Percentiles rank a stretch among this genome's conserved stretches.
phyloP scores from a whole-genome alignment of 2,113 vertebrate species.

The Bothrops jararaca region DNA sequence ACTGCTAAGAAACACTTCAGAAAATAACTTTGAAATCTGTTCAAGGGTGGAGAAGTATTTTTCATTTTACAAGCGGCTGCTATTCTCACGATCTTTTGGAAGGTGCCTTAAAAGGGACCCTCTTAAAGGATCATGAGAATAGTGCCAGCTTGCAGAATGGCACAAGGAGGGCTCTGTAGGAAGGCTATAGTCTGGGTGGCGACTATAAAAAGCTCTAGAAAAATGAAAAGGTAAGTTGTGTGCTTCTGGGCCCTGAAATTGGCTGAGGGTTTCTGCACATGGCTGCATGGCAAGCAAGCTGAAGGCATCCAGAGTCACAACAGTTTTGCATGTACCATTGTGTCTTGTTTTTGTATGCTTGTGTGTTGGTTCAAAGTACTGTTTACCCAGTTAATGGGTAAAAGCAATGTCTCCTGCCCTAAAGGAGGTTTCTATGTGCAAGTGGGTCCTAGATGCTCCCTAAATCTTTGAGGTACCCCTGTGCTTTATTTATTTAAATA shows the following conservation, averaged over 20 bases:
- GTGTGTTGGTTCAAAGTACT: neutral
- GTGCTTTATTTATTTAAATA: neutral
- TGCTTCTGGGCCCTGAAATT: neutral
- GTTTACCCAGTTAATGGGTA: neutral
- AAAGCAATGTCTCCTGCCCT: neutral
- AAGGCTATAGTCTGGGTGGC: neutral
- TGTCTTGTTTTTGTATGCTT: neutral
- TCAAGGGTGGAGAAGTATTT: rapidly evolving
- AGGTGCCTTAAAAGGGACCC: neutral
- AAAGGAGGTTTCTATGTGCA: neutral
- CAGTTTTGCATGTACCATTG: neutral
- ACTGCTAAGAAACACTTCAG: neutral
- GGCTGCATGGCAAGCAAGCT: neutral
- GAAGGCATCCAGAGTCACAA: neutral
- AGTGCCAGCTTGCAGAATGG: neutral
- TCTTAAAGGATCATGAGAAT: neutral
- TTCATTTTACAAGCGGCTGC: neutral
- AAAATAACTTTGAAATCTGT: neutral
- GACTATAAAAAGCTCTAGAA: neutral
- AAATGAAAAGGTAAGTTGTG: neutral
- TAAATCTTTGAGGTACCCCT: neutral
- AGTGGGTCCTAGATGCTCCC: neutral
- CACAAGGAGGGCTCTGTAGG: neutral
- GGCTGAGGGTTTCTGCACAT: neutral
- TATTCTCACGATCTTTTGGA: no score